These are phyloP conservation scores for Agapornis canus DNA, from an alignment of 2,797 vertebrate species.

Conservation along the genomic window DNA sequence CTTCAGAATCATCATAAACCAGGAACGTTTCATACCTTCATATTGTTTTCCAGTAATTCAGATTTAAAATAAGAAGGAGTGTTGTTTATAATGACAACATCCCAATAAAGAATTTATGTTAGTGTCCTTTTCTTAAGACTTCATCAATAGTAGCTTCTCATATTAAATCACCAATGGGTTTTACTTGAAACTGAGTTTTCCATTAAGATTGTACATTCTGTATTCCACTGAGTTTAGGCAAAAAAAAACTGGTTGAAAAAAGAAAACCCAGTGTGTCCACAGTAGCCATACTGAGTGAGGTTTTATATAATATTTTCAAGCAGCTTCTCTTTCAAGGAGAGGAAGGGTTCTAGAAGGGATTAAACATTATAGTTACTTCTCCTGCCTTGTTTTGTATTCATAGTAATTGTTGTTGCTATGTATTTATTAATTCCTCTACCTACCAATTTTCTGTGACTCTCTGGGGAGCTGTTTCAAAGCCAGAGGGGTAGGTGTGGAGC, in stretches of 20 bases:
- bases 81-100: neutral
- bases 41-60: conserved; percentile 1
- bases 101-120: neutral
- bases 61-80: neutral
- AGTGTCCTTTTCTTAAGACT: neutral
- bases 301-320: neutral
- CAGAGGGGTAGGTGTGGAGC: neutral
- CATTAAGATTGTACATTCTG: neutral
- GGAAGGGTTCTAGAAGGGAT: neutral
- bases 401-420: neutral
- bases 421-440: neutral
- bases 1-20: neutral
- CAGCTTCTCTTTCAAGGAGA: neutral
- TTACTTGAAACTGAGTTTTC: neutral
- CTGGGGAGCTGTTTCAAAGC: neutral
- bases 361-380: neutral
- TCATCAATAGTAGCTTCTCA: neutral
- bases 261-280: neutral
- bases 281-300: neutral
- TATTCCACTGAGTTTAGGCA: neutral
- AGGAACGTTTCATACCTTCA: neutral
- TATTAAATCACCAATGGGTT: neutral
- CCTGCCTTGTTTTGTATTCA: neutral
- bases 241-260: neutral
- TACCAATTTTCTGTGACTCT: neutral